These are phyloP conservation scores for Bathybates hornii DNA, from an alignment of 2,113 vertebrate species.

Conservation along the genomic window DNA sequence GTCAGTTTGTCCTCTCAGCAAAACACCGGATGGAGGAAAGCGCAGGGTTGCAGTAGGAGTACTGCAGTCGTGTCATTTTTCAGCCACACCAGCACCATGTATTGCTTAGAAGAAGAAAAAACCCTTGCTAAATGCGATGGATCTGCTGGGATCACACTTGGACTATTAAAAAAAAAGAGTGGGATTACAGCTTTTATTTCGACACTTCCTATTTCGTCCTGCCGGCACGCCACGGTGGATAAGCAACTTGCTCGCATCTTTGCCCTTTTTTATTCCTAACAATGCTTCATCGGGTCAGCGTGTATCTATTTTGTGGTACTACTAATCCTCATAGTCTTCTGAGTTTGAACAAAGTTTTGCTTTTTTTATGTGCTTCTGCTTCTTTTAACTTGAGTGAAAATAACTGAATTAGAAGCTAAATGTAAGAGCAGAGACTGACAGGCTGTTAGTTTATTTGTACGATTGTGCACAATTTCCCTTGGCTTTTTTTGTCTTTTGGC, in stretches of 20 bases:
- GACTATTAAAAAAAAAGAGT: not conserved
- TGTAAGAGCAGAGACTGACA: not conserved
- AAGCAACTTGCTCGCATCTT: not conserved
- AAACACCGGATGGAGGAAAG: not conserved
- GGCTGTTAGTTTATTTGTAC: not conserved
- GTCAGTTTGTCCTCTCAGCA: not conserved
- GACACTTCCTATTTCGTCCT: not conserved
- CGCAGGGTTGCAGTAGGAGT: not conserved
- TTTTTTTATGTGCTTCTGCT: slow-evolving; percentile 3
- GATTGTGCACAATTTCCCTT: not conserved
- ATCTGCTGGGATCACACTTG: not conserved
- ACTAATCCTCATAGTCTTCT: not conserved
- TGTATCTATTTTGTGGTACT: not conserved
- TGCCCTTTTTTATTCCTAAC: not conserved
- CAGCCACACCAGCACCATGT: slow-evolving; percentile 23
- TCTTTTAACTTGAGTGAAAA: not conserved
- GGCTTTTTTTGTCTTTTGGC: not conserved
- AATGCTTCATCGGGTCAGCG: not conserved
- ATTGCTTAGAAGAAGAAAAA: not conserved
- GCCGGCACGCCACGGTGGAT: not conserved
- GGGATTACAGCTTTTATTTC: not conserved
- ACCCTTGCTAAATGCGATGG: not conserved
- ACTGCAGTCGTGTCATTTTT: not conserved
- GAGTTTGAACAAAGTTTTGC: slow-evolving; percentile 12
- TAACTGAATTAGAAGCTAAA: not conserved